A percentile compares a stretch with the other conserved stretches of the same genome.
Evolutionary conservation across 2,888 invertebrate species (phyloP).

Genomic region (Aphodius granarius): DNA sequence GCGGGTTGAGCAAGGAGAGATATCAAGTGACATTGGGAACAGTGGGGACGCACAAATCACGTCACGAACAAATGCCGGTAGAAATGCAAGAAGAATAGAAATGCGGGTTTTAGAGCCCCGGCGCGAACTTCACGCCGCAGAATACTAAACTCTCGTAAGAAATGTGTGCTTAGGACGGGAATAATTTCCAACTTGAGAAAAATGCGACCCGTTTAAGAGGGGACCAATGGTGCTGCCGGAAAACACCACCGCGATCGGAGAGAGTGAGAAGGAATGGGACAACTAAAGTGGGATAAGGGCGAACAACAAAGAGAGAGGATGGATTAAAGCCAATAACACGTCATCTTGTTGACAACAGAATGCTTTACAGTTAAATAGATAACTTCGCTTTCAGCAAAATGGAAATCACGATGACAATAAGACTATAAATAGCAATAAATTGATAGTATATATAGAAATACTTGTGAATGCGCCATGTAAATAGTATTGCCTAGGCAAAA

Average conservation of each 20-base stretch:
- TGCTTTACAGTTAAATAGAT: no score
- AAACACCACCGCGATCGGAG: constrained; percentile 17
- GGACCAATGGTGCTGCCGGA: constrained; percentile 23
- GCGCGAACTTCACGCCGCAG: constrained; percentile 48
- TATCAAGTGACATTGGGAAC: constrained; percentile 49
- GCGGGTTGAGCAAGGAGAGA: constrained; percentile 39
- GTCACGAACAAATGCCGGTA: constrained; percentile 54
- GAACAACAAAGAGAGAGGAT: not conserved
- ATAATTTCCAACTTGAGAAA: constrained; percentile 48
- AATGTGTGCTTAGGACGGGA: constrained; percentile 52
- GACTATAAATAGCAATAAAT: no score
- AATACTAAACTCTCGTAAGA: constrained; percentile 50
- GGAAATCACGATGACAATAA: no score
- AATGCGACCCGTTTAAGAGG: constrained; percentile 47
- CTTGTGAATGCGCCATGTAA: no score
- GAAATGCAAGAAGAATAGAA: constrained; percentile 53
- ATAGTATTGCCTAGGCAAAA: not conserved
- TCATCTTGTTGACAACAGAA: not conserved
- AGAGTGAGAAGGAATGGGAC: not conserved
- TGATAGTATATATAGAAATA: no score
- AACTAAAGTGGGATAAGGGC: not conserved
- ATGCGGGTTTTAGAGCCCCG: constrained; percentile 47
- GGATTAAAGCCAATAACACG: not conserved
- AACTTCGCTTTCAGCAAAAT: no score
- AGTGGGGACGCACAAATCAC: constrained; percentile 52